Evolutionary conservation across 2,888 invertebrate genomes (phyloP).

Genomic region (Tricholauxania praeusta): DNA sequence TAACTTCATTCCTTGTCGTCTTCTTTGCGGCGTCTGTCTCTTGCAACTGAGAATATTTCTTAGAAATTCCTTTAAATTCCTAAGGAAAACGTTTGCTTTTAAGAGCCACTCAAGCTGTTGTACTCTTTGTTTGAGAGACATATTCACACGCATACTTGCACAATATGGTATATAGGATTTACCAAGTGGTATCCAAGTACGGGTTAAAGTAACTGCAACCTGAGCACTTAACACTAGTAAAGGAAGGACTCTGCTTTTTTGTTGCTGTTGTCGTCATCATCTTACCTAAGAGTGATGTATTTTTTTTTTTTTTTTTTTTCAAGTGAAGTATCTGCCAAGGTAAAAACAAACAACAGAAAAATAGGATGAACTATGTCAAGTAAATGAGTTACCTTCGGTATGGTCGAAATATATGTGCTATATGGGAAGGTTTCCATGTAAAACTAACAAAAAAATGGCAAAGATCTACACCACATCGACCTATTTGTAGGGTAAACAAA

Average conservation of each 20-base stretch:
- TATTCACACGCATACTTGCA: not conserved
- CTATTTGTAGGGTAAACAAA: too few species aligned
- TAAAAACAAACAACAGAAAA: not conserved
- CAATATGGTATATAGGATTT: too few species aligned
- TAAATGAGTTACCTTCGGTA: too few species aligned
- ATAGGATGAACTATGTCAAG: too few species aligned
- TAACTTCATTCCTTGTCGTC: too few species aligned
- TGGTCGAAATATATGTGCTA: too few species aligned
- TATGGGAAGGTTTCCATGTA: too few species aligned
- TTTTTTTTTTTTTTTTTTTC: not conserved
- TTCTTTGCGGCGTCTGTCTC: not conserved
- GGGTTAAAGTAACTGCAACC: constrained; percentile 8
- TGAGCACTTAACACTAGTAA: not conserved
- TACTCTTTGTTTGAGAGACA: constrained; percentile 3
- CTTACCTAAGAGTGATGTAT: not conserved
- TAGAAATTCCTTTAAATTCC: constrained; percentile 19
- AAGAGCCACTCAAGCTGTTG: constrained; percentile 8
- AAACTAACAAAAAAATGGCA: too few species aligned
- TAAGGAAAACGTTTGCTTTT: constrained; percentile 17
- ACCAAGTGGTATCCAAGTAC: not conserved
- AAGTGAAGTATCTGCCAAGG: not conserved
- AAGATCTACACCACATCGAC: too few species aligned
- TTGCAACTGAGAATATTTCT: not conserved
- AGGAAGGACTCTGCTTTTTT: not conserved
- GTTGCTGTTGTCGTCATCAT: not conserved